phyloP scores from a whole-genome alignment of 2,888 invertebrate genomes.

The Bembecia ichneumoniformis region DNA sequence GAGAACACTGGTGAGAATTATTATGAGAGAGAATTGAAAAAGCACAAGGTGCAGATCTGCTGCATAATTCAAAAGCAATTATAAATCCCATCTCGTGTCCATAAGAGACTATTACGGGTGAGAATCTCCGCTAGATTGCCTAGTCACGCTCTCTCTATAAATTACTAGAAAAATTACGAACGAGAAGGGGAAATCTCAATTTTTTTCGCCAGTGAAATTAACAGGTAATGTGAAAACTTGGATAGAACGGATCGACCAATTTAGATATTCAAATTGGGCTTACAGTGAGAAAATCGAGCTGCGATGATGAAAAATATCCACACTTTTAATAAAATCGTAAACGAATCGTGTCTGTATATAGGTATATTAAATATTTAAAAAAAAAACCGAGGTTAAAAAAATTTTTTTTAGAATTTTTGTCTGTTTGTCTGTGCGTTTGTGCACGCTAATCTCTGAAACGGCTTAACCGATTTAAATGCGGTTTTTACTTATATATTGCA shows the following conservation, averaged over 20 bases:
- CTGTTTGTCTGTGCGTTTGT: too few relatives aligned
- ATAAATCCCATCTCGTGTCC: slow-evolving; percentile 21
- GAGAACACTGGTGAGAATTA: too few relatives aligned
- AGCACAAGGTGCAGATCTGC: neutral
- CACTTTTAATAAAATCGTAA: too few relatives aligned
- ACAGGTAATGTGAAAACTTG: slow-evolving; percentile 66
- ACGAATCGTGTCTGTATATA: too few relatives aligned
- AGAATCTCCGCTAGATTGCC: slow-evolving; percentile 38
- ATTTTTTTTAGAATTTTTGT: too few relatives aligned
- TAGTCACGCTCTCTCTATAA: slow-evolving; percentile 63
- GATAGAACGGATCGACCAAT: slow-evolving; percentile 53
- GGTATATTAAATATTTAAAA: too few relatives aligned
- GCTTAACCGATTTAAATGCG: too few relatives aligned
- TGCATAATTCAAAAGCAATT: slow-evolving; percentile 20
- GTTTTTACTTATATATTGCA: too few relatives aligned
- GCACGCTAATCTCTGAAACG: too few relatives aligned
- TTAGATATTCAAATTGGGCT: slow-evolving; percentile 69
- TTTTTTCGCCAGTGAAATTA: slow-evolving; percentile 31
- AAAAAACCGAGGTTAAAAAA: too few relatives aligned
- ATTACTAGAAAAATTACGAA: slow-evolving; percentile 55
- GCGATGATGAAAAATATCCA: too few relatives aligned
- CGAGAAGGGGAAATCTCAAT: neutral
- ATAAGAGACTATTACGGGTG: slow-evolving; percentile 24
- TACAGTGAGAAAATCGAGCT: slow-evolving; percentile 3
- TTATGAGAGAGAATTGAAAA: too few relatives aligned